Base-by-base conservation (phyloP, 2,888 invertebrate genomes). In the Drosophila colorata region DNA sequence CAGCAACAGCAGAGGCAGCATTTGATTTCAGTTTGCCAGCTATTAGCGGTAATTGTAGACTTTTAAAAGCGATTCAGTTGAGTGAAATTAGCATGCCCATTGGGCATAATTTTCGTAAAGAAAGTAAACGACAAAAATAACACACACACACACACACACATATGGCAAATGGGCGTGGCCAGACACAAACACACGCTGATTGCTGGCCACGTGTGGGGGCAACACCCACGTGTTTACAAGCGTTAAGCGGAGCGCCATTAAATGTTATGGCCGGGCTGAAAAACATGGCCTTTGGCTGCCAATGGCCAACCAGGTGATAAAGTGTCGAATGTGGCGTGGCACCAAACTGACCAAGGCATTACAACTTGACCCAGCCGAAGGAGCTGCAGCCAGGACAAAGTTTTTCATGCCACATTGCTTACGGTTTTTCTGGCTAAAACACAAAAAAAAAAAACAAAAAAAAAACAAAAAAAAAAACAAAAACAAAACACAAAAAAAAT, bases 21-120 rank as follows among this genome's bases (percentile, higher is more conserved):
- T 72, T 83, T 70, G 81, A 83, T 77, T 86, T 74, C 63, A 55
- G 69, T 60, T 76, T 69, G 70, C 74, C 49, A 47, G 81, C 87
- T 74, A 84, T 83, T 84, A 87, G 81, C 74, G 67, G 81, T 83
- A 83, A 83, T 83, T 83, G 84, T 80, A 78, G 87, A 83, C 74
- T 80, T 84, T 80, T 69, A 58, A 78, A 73, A 67, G 69, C 70
- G 80, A 71, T 71, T 75, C 67, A 53, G 60, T 47, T 74, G 77
- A 83, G 74, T 86, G 86, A 88, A 83, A 86, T 86, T 86, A 86
- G 84, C 74, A 79, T 81, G 80, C 86, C 86, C 86, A 52, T 40
- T 73, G 85, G 79, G 85, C 72, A 80, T 86, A 78, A 83, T 85
- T 87, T 82, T 68, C 65, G 58, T 52, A 58, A 74, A 65, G 64